These are phyloP conservation scores for Salticus scenicus DNA, from an alignment of 2,888 invertebrate genomes.

Conservation along the genomic window DNA sequence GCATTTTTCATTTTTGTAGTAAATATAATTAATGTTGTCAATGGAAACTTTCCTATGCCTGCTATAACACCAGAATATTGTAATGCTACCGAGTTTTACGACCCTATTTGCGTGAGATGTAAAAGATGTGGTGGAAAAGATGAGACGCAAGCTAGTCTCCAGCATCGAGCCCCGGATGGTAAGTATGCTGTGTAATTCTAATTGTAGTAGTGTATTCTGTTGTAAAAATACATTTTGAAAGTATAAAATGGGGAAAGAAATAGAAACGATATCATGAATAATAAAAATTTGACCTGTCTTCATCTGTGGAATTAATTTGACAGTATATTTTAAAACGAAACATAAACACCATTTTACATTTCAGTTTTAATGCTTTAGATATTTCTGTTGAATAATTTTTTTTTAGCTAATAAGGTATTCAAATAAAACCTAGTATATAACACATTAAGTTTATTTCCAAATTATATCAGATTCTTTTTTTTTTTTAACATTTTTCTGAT, in stretches of 20 bases:
- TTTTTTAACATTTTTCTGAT: too few species aligned
- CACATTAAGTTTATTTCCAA: too few species aligned
- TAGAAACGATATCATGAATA: too few species aligned
- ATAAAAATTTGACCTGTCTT: too few species aligned
- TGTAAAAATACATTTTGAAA: background rate
- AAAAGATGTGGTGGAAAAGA: constrained; percentile 55
- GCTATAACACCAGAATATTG: constrained; percentile 52
- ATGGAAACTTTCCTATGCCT: constrained; percentile 47
- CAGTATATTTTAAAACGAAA: too few species aligned
- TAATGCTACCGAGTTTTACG: constrained; percentile 55
- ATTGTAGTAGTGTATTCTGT: background rate
- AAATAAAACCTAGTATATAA: too few species aligned
- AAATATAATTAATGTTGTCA: constrained; percentile 13
- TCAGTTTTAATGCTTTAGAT: too few species aligned
- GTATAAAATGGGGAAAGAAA: background rate
- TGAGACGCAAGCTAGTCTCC: constrained; percentile 38
- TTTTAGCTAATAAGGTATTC: too few species aligned
- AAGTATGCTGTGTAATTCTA: constrained; percentile 15
- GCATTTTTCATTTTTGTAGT: constrained; percentile 30
- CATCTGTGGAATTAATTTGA: too few species aligned
- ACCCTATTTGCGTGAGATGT: constrained; percentile 54
- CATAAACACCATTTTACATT: too few species aligned
- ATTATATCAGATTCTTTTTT: too few species aligned
- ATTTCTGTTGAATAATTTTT: too few species aligned
- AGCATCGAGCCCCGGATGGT: constrained; percentile 47